phyloP scores from a whole-genome alignment of 2,113 vertebrate species.

The Prochilodus magdalenae region DNA sequence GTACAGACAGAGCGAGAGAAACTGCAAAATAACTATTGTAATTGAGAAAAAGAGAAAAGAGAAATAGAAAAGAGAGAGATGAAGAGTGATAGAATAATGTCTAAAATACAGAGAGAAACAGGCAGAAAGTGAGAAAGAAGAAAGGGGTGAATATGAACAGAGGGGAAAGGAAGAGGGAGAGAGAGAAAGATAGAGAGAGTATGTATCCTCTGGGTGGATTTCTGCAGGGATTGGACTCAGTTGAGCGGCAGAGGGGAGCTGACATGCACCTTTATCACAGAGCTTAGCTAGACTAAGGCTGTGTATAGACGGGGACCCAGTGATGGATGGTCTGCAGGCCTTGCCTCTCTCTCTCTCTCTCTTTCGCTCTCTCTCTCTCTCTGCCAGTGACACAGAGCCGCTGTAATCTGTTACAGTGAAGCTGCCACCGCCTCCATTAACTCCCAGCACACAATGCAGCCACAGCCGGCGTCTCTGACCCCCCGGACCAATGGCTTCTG shows the following conservation, averaged over 20 bases:
- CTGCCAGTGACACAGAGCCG: constrained; percentile 71
- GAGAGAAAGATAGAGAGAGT: background rate
- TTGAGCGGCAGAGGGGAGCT: constrained; percentile 72
- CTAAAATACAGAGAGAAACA: background rate
- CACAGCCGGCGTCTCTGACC: constrained; percentile 67
- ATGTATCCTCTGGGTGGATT: constrained; percentile 64
- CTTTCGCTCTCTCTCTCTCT: constrained; percentile 57
- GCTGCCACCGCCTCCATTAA: constrained; percentile 74
- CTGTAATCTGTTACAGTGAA: constrained; percentile 77
- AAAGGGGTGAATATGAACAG: background rate
- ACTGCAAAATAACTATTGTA: too few species aligned
- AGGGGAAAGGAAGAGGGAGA: background rate
- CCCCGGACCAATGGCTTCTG: constrained; percentile 54
- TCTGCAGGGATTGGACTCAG: constrained; percentile 70
- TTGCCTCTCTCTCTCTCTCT: constrained; percentile 69
- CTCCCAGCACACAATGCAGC: constrained; percentile 69
- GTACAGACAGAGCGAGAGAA: too few species aligned
- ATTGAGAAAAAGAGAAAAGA: too few species aligned
- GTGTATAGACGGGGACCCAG: constrained; percentile 68
- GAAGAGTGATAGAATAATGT: too few species aligned
- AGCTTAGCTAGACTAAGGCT: constrained; percentile 72
- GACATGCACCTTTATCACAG: constrained; percentile 78
- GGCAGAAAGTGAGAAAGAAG: background rate
- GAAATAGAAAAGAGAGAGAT: too few species aligned
- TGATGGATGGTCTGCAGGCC: constrained; percentile 76